phyloP scores from a whole-genome alignment of 2,888 invertebrate species.

The Calameuta filiformis region DNA sequence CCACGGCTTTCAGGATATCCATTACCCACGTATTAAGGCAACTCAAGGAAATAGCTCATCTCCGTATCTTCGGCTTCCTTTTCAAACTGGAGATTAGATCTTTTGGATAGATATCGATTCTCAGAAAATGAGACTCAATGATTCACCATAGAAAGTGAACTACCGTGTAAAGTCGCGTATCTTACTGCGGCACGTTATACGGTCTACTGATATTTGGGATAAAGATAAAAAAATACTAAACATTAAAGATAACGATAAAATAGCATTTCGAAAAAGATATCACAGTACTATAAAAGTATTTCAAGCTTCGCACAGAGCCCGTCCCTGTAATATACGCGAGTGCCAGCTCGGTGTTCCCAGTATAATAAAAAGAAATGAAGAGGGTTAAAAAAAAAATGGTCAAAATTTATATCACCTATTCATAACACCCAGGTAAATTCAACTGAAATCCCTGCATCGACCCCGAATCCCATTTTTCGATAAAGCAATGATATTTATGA shows the following conservation, averaged over 20 bases:
- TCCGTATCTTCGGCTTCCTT: not conserved
- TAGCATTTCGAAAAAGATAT: not conserved
- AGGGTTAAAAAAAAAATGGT: not conserved
- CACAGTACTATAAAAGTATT: not conserved
- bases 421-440: not conserved
- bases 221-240: not conserved
- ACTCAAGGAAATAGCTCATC: not conserved
- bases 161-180: not conserved
- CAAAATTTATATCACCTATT: not conserved
- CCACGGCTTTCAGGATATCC: not conserved
- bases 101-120: constrained; percentile 21
- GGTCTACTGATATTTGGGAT: not conserved
- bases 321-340: not conserved
- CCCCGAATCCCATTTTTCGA: not conserved
- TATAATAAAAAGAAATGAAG: not conserved
- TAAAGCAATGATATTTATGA: not conserved
- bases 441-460: not conserved
- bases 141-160: constrained; percentile 27
- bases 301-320: not conserved
- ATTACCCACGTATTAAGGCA: not conserved
- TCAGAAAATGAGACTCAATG: constrained; percentile 45
- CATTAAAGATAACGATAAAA: not conserved
- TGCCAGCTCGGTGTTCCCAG: not conserved
- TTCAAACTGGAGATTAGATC: not conserved
- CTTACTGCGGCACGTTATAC: not conserved